phyloP scores from a whole-genome alignment of 2,888 invertebrate genomes.

The Corythucha ciliata region DNA sequence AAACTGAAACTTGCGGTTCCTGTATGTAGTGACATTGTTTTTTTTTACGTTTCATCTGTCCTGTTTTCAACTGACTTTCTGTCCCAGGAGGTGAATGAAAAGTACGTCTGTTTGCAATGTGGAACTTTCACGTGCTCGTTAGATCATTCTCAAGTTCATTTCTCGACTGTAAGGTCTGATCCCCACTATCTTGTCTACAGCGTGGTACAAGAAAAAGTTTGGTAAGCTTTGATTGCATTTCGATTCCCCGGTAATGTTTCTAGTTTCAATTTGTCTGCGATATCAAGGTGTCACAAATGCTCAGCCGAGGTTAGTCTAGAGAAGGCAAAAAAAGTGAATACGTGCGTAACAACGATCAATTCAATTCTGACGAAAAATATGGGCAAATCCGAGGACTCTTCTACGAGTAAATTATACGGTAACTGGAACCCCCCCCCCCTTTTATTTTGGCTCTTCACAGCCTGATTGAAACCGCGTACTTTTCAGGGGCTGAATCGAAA shows the following conservation, averaged over 20 bases:
- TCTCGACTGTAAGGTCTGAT: constrained; percentile 63
- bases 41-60: no score
- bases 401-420: constrained; percentile 1
- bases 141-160: constrained; percentile 66
- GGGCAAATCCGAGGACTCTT: not conserved
- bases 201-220: constrained; percentile 5
- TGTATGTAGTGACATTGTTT: no score
- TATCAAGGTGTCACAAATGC: constrained; percentile 24
- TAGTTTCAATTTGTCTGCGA: not conserved
- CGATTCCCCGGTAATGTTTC: not conserved
- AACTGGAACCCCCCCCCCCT: no score
- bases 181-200: constrained; percentile 45
- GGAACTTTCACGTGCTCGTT: constrained; percentile 68
- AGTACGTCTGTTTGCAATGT: constrained; percentile 74
- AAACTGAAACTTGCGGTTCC: no score
- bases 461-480: constrained; percentile 1
- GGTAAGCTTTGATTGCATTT: constrained; percentile 10
- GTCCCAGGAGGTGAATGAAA: constrained; percentile 35
- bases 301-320: constrained; percentile 12
- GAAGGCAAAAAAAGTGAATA: constrained; percentile 9
- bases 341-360: constrained; percentile 12
- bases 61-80: no score
- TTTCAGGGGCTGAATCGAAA: no score
- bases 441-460: no score
- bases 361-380: constrained; percentile 6